These are phyloP conservation scores for Papilio gigon DNA, from an alignment of 2,888 invertebrate genomes.

Conservation along the genomic window DNA sequence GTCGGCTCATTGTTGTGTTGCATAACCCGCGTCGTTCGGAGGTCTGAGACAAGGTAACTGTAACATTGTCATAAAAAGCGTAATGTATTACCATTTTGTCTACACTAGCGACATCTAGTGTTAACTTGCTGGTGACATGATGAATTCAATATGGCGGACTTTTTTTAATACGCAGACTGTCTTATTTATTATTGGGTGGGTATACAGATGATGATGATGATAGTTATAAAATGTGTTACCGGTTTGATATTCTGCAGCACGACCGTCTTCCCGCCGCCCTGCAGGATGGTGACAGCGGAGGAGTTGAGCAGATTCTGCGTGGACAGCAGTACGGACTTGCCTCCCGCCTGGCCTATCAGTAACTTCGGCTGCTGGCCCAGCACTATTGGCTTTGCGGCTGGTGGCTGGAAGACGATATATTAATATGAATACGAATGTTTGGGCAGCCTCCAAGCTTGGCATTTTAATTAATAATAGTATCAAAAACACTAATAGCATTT, in stretches of 20 bases:
- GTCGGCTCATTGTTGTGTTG: slow-evolving; percentile 68
- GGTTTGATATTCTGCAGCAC: slow-evolving; percentile 79
- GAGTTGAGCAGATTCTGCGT: slow-evolving; percentile 73
- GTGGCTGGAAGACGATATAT: slow-evolving; percentile 30
- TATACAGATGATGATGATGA: too few species aligned
- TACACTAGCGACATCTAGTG: too few species aligned
- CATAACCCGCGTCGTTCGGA: slow-evolving; percentile 56
- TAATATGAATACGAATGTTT: not conserved
- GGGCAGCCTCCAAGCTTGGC: too few species aligned
- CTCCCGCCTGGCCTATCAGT: slow-evolving; percentile 68
- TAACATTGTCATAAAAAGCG: slow-evolving; percentile 67
- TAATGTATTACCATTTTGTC: too few species aligned
- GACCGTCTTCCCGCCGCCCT: slow-evolving; percentile 79
- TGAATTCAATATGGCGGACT: too few species aligned
- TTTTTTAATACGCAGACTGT: too few species aligned
- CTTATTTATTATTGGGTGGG: too few species aligned
- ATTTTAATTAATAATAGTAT: too few species aligned
- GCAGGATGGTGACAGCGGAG: slow-evolving; percentile 73
- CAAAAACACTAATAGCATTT: too few species aligned
- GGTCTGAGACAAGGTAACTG: slow-evolving; percentile 73
- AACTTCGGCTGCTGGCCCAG: slow-evolving; percentile 72
- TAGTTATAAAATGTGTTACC: slow-evolving; percentile 50
- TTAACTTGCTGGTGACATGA: too few species aligned
- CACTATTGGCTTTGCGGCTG: slow-evolving; percentile 73
- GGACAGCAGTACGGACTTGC: slow-evolving; percentile 71